Percentiles rank a stretch among this genome's conserved stretches.
Evolutionary conservation across 2,888 invertebrate genomes (phyloP).

Genomic region (Melipona bicolor): DNA sequence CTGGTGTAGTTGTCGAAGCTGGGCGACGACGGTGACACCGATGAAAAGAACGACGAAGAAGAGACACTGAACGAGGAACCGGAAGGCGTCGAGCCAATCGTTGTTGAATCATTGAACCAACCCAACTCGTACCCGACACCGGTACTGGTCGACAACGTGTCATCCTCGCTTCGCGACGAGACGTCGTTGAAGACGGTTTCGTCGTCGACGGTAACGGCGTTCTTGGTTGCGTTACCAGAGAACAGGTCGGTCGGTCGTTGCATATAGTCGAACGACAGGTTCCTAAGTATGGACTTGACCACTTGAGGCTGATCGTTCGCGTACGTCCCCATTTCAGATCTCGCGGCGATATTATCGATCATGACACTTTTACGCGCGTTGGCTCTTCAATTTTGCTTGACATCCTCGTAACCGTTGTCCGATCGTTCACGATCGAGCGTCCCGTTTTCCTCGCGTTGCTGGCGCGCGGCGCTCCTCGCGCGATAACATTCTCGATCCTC

Average conservation of each 20-base stretch:
- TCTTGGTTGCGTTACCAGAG: constrained; percentile 46
- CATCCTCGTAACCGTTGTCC: constrained; percentile 55
- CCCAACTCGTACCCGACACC: constrained; percentile 59
- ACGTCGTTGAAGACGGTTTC: constrained; percentile 35
- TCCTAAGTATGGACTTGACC: constrained; percentile 50
- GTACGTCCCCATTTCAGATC: constrained; percentile 53
- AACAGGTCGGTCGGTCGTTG: constrained; percentile 38
- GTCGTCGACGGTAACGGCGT: constrained; percentile 36
- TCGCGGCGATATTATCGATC: constrained; percentile 58
- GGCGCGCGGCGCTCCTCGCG: neutral
- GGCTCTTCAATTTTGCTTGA: constrained; percentile 47
- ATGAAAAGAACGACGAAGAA: constrained; percentile 54
- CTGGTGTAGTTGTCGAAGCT: constrained; percentile 78
- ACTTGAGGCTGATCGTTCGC: constrained; percentile 36
- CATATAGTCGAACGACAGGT: constrained; percentile 39
- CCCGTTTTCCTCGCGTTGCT: neutral
- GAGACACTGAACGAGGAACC: constrained; percentile 42
- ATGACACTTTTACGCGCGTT: constrained; percentile 73
- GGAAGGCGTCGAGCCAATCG: constrained; percentile 51
- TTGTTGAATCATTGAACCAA: constrained; percentile 75
- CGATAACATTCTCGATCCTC: constrained; percentile 47
- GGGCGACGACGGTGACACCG: constrained; percentile 44
- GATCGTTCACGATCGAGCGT: neutral
- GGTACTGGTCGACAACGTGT: constrained; percentile 26
- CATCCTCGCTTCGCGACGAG: constrained; percentile 44